A percentile compares a stretch with the other conserved stretches of the same genome.
Conservation (phyloP, 2,888 invertebrate species). For the Shargacucullia verbasci region DNA sequence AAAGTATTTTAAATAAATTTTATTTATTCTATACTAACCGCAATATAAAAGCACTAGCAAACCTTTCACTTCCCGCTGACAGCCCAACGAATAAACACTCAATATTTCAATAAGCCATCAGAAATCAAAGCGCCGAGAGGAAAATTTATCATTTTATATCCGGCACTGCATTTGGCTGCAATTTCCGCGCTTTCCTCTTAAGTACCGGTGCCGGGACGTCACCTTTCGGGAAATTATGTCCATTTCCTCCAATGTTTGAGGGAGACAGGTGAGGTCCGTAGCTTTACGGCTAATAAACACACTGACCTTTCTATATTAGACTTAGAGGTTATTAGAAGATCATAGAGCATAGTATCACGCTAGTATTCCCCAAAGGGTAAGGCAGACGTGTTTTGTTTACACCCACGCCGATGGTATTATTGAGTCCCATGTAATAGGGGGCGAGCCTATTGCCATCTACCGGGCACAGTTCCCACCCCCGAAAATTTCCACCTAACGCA, state of each 20-base stretch:
- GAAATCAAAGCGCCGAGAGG: constrained; percentile 31
- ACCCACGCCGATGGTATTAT: too few relatives aligned
- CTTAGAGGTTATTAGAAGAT: not conserved
- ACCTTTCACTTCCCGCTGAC: constrained; percentile 21
- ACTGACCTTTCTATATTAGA: constrained; percentile 12
- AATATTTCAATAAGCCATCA: constrained; percentile 46
- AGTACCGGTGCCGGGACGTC: constrained; percentile 22
- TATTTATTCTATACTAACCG: too few relatives aligned
- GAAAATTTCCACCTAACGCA: too few relatives aligned
- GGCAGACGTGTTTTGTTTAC: too few relatives aligned
- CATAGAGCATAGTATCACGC: too few relatives aligned
- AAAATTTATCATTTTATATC: constrained; percentile 59
- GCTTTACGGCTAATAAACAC: constrained; percentile 22
- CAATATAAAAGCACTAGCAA: not conserved
- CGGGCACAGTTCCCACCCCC: too few relatives aligned
- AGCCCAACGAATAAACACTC: constrained; percentile 18
- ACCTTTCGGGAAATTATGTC: constrained; percentile 58
- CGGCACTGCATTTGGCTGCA: constrained; percentile 55
- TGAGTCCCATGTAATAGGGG: too few relatives aligned
- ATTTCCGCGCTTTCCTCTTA: constrained; percentile 49
- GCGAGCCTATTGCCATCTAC: too few relatives aligned
- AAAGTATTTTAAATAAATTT: too few relatives aligned
- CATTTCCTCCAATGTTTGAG: constrained; percentile 46
- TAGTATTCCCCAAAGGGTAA: too few relatives aligned
- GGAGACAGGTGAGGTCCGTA: constrained; percentile 31